These are phyloP conservation scores for Phrynosoma platyrhinos DNA, from an alignment of 2,113 vertebrate genomes.

Conservation along the genomic window DNA sequence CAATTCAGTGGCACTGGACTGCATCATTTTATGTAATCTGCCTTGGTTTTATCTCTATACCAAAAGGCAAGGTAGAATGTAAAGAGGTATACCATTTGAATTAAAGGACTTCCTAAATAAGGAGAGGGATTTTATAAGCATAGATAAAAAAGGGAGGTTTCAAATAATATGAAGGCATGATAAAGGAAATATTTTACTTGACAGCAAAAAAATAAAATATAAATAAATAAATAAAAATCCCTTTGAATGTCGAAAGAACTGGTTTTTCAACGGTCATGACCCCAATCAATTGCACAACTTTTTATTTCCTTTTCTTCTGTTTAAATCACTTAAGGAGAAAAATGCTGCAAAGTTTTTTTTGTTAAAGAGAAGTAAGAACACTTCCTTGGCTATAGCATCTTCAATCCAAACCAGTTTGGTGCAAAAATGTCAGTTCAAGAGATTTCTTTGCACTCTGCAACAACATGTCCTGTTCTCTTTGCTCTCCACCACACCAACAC, in stretches of 20 bases:
- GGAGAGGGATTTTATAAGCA: background rate
- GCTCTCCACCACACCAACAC: background rate
- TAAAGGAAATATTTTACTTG: constrained; percentile 35
- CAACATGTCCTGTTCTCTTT: background rate
- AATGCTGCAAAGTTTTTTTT: constrained; percentile 39
- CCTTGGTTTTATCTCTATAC: background rate
- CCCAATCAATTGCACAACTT: constrained; percentile 21
- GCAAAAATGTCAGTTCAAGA: constrained; percentile 49
- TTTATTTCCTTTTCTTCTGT: constrained; percentile 45
- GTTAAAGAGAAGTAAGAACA: constrained; percentile 5
- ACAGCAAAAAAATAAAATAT: background rate
- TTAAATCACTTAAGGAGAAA: constrained; percentile 22
- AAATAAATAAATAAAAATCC: background rate
- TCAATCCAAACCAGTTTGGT: background rate
- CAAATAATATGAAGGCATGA: constrained; percentile 9
- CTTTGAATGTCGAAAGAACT: constrained; percentile 13
- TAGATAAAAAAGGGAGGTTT: background rate
- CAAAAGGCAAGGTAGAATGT: background rate
- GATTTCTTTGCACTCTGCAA: constrained; percentile 40
- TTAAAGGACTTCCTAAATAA: background rate
- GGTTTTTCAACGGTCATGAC: constrained; percentile 16
- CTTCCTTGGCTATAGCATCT: background rate
- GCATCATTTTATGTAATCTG: background rate
- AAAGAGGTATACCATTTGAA: background rate
- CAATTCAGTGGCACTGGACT: background rate